These are phyloP conservation scores for Centroberyx gerrardi DNA, from an alignment of 2,797 vertebrate genomes.

Conservation along the genomic window DNA sequence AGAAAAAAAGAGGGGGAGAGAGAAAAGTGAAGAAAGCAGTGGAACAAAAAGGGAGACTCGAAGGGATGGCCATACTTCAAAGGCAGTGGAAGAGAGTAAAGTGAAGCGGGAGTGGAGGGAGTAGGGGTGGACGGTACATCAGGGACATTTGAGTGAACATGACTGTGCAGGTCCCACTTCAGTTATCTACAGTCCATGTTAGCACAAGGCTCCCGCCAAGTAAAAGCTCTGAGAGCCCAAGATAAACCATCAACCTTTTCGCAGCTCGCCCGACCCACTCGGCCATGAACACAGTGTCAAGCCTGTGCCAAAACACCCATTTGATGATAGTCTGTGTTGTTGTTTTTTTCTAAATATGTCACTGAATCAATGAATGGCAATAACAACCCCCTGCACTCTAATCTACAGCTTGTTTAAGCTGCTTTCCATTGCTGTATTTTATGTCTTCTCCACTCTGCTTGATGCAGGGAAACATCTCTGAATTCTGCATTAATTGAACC, in stretches of 20 bases:
- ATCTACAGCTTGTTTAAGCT: neutral
- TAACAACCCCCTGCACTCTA: neutral
- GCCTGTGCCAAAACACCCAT: conserved; percentile 59
- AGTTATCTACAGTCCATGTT: conserved; percentile 64
- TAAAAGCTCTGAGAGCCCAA: conserved; percentile 74
- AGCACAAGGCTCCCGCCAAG: conserved; percentile 48
- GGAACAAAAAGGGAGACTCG: conserved; percentile 63
- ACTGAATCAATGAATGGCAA: conserved; percentile 25
- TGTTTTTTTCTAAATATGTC: conserved; percentile 52
- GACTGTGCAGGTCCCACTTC: conserved; percentile 67
- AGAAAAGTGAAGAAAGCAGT: conserved; percentile 41
- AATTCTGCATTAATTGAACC: too few relatives aligned
- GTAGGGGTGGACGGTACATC: conserved; percentile 62
- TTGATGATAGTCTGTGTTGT: conserved; percentile 44
- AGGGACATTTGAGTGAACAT: conserved; percentile 74
- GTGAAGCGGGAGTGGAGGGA: conserved; percentile 64
- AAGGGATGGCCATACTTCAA: conserved; percentile 70
- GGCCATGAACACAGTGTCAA: conserved; percentile 57
- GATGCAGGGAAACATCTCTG: too few relatives aligned
- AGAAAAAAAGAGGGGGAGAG: conserved; percentile 48
- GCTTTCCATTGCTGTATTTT: conserved; percentile 28
- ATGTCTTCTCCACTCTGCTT: neutral
- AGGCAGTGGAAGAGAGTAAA: conserved; percentile 67
- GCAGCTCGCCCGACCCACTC: conserved; percentile 62
- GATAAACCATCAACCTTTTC: conserved; percentile 75